Base-by-base conservation (phyloP, 1,140 invertebrate species). In the Drosophila biarmipes region DNA sequence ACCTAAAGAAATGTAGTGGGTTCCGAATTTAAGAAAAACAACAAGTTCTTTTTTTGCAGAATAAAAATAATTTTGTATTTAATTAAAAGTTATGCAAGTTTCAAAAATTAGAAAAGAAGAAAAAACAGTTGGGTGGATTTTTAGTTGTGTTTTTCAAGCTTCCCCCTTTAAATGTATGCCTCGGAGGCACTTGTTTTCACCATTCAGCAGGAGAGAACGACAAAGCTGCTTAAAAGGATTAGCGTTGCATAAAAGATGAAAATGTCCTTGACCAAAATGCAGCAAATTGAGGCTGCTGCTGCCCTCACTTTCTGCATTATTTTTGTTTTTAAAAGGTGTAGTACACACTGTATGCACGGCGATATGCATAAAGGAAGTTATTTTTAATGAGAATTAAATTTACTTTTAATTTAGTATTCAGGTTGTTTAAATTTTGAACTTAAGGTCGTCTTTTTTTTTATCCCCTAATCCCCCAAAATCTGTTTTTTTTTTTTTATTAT, bases 261-360 rank as follows among this genome's bases (percentile, higher is more conserved):
- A 53, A 79, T 43, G 77, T 79, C 77, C 77, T 79, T 79, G 77
- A 80, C 77, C 77, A 80, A 54, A 68, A 80, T 74, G 14, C 55
- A 43, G 55, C 59, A 63, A 42, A 59, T 24, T 59, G 35, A n/a
- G n/a, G 27, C 55, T 54, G 40, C 54, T 24, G 27, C 38, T 54
- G 40, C 54, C 24, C 29, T 31, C n/a, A 24, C 49, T 24, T 14
- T 8, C 15, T 17, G n/a, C 38, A 15, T 19, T 17, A 31, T 31
- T 43, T 55, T 15, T 27, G 14, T 24, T 15, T 27, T 27, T 27
- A 55, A 38, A 11, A 10, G 45, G 19, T 15, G 17, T 2, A 17
- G n/a, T 40, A 37, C 8, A 31, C 2, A 29, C 4, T 35, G 34
- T 12, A n/a, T 2, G 35, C n/a, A 37, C 4, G 35, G 14, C 11